Evolutionary conservation across 2,113 vertebrate species (phyloP).

Genomic region (Sus scrofa): T2T-Sscrofa CM000812.6:267577001-267577500

Average conservation of each 20-base stretch:
- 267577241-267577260: slow-evolving; percentile 89
- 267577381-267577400: slow-evolving; percentile 74
- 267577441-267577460: slow-evolving; percentile 66
- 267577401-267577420: slow-evolving; percentile 70
- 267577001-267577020: background rate
- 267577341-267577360: slow-evolving; percentile 83
- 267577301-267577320: slow-evolving; percentile 83
- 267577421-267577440: slow-evolving; percentile 65
- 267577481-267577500: background rate
- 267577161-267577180: slow-evolving; percentile 84
- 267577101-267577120: slow-evolving; percentile 80
- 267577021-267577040: slow-evolving; percentile 57
- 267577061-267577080: slow-evolving; percentile 34
- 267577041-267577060: slow-evolving; percentile 56
- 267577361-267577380: slow-evolving; percentile 81
- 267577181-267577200: slow-evolving; percentile 88
- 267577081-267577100: slow-evolving; percentile 81
- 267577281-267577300: slow-evolving; percentile 83
- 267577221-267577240: slow-evolving; percentile 90
- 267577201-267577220: slow-evolving; percentile 87
- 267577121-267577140: slow-evolving; percentile 81
- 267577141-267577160: slow-evolving; percentile 86
- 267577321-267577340: slow-evolving; percentile 83
- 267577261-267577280: slow-evolving; percentile 86
- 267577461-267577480: slow-evolving; percentile 23